These are phyloP conservation scores for Rhabdophis nuchalis DNA, from an alignment of 2,797 vertebrate species.

Conservation along the genomic window DNA sequence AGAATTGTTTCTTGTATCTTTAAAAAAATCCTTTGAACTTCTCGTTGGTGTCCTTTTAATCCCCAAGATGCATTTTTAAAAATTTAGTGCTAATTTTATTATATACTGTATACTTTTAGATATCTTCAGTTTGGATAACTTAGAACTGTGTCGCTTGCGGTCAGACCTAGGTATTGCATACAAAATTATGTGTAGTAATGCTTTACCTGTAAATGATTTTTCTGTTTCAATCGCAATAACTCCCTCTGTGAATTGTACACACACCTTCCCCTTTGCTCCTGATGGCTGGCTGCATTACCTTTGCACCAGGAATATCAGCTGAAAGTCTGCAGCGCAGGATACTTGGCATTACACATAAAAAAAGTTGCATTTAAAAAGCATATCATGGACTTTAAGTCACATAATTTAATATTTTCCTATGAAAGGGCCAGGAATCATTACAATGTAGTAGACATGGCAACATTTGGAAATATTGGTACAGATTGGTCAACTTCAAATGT, in stretches of 20 bases:
- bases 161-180: too few relatives aligned
- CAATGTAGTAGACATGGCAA: background rate
- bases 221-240: too few relatives aligned
- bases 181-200: too few relatives aligned
- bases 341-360: background rate
- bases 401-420: background rate
- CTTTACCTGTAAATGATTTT: too few relatives aligned
- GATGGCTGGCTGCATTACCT: background rate
- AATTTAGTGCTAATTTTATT: background rate
- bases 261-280: background rate
- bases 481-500: background rate
- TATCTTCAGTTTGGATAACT: too few relatives aligned
- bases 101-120: background rate
- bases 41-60: background rate
- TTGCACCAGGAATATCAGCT: background rate
- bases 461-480: background rate
- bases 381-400: background rate
- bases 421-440: background rate
- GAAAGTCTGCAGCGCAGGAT: background rate
- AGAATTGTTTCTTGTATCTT: background rate
- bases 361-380: background rate
- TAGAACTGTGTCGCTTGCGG: too few relatives aligned
- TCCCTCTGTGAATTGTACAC: background rate
- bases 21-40: background rate
- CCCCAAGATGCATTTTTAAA: background rate